Conservation (phyloP, 2,888 invertebrate genomes). For the Halocaridina rubra region DNA sequence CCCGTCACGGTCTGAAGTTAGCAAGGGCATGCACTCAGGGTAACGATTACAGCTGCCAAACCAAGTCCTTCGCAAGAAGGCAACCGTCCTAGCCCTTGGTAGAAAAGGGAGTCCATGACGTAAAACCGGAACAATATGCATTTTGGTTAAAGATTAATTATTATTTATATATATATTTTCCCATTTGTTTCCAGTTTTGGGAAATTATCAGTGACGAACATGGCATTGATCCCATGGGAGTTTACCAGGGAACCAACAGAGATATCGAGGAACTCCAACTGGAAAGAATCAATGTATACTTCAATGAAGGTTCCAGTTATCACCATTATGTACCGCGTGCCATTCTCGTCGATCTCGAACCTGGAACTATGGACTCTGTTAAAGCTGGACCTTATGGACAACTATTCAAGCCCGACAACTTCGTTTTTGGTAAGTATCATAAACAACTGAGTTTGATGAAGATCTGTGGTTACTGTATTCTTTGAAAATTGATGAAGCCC, state of each 20-base stretch:
- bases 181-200: conserved; percentile 77
- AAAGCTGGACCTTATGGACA: conserved; percentile 91
- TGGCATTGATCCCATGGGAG: conserved; percentile 70
- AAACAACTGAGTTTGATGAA: too few relatives aligned
- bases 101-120: too few relatives aligned
- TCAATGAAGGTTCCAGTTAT: conserved; percentile 79
- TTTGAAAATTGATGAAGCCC: too few relatives aligned
- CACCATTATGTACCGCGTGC: conserved; percentile 67
- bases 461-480: too few relatives aligned
- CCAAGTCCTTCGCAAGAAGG: too few relatives aligned
- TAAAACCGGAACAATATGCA: too few relatives aligned
- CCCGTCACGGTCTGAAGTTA: too few relatives aligned
- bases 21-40: too few relatives aligned
- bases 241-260: conserved; percentile 68
- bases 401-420: conserved; percentile 79
- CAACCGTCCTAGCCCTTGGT: too few relatives aligned
- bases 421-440: conserved; percentile 75
- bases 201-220: conserved; percentile 88
- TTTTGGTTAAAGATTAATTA: too few relatives aligned
- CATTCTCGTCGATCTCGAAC: conserved; percentile 91
- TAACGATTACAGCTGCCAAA: too few relatives aligned
- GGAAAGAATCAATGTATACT: conserved; percentile 90
- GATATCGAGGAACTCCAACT: conserved; percentile 77
- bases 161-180: too few relatives aligned
- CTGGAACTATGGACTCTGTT: conserved; percentile 98